These are phyloP conservation scores for Hypselothyrea guttata DNA, from an alignment of 2,888 invertebrate genomes.

Conservation along the genomic window DNA sequence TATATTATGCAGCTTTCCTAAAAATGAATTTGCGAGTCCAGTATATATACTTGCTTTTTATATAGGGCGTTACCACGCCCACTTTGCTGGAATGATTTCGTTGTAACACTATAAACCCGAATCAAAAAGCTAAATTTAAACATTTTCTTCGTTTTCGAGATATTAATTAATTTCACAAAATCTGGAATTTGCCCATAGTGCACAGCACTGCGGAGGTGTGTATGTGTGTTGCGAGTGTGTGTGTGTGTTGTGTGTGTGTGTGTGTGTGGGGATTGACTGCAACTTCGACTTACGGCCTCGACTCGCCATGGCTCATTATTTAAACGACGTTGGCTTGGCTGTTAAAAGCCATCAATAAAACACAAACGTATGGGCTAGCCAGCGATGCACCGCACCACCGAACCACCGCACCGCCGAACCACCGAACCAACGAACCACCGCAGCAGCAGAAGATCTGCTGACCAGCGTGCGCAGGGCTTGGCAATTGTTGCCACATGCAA, in stretches of 20 bases:
- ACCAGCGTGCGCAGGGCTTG: constrained; percentile 54
- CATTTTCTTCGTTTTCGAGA: no score
- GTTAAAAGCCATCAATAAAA: constrained; percentile 77
- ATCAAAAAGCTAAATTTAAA: no score
- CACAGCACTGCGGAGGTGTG: constrained; percentile 61
- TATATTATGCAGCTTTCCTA: no score
- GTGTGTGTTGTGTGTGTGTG: constrained; percentile 34
- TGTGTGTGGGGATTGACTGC: constrained; percentile 19
- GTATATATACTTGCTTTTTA: no score
- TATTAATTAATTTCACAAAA: no score
- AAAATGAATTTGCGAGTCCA: no score
- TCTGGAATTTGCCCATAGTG: no score
- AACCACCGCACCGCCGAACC: constrained; percentile 7
- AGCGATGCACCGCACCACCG: constrained; percentile 27
- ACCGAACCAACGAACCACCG: constrained; percentile 15
- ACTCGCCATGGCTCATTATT: constrained; percentile 71
- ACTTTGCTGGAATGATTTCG: no score
- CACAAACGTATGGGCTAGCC: constrained; percentile 54
- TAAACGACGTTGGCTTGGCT: constrained; percentile 75
- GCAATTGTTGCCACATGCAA: constrained; percentile 64
- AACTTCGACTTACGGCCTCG: constrained; percentile 52
- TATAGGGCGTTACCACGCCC: no score
- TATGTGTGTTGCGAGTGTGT: constrained; percentile 4
- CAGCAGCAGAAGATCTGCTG: constrained; percentile 31
- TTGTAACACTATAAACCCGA: no score